Conservation (phyloP, 2,113 vertebrate genomes). For the Scatophagus argus region DNA sequence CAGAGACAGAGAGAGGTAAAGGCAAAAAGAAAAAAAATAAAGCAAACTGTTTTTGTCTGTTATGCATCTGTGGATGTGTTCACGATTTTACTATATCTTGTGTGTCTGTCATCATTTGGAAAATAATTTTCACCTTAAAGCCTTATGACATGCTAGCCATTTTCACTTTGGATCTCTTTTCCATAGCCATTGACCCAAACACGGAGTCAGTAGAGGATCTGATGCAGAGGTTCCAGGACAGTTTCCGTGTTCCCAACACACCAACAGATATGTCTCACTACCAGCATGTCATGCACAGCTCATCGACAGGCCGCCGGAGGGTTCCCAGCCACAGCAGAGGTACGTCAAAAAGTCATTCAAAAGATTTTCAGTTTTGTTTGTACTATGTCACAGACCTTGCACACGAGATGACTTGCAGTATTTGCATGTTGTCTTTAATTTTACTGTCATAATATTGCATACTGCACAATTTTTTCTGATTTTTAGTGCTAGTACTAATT, state of each 20-base stretch:
- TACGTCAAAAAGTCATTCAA: conserved; percentile 69
- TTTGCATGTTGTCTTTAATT: neutral
- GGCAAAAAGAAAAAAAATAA: neutral
- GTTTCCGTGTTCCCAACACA: conserved; percentile 92
- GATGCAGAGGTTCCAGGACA: conserved; percentile 98
- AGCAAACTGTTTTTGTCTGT: conserved; percentile 17
- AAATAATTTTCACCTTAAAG: conserved; percentile 24
- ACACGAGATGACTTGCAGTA: neutral
- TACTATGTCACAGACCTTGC: neutral
- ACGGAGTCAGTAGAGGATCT: conserved; percentile 95
- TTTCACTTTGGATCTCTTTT: conserved; percentile 54
- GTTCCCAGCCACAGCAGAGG: conserved; percentile 90
- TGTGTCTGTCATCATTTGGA: conserved; percentile 37
- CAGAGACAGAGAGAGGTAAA: neutral
- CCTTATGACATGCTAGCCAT: conserved; percentile 46
- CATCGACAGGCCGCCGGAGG: conserved; percentile 88
- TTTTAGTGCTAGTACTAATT: neutral
- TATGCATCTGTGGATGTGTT: conserved; percentile 6
- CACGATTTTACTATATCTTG: neutral
- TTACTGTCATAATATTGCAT: neutral
- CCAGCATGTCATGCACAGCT: conserved; percentile 89
- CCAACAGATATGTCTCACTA: conserved; percentile 93
- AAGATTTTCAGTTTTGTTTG: neutral
- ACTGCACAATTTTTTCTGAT: neutral
- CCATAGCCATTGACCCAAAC: conserved; percentile 87